These are phyloP conservation scores for Eupeodes luniger DNA, from an alignment of 2,888 invertebrate species.

Conservation along the genomic window DNA sequence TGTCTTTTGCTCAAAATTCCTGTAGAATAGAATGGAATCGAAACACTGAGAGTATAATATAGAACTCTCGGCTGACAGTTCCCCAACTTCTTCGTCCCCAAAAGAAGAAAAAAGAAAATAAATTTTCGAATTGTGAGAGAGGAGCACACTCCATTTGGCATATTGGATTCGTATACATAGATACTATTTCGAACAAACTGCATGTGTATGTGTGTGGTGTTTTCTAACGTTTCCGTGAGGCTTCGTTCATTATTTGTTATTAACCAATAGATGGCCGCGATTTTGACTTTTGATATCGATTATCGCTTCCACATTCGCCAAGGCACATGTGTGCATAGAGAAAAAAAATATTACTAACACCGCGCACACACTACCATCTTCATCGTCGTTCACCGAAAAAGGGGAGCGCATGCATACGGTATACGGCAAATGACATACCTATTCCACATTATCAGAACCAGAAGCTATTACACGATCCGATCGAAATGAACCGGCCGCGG, in stretches of 20 bases:
- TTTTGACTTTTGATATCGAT: conserved; percentile 76
- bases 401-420: conserved; percentile 22
- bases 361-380: conserved; percentile 52
- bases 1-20: conserved; percentile 3
- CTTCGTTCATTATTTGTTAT: conserved; percentile 66
- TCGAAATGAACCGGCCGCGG: conserved; percentile 40
- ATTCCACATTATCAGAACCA: conserved; percentile 43
- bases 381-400: conserved; percentile 12
- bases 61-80: background rate
- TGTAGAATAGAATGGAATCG: conserved; percentile 43
- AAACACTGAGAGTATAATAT: conserved; percentile 48
- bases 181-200: background rate
- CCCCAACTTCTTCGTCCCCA: background rate
- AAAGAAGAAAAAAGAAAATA: conserved; percentile 29
- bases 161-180: conserved; percentile 25
- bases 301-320: conserved; percentile 74
- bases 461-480: conserved; percentile 50
- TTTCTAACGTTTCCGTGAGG: conserved; percentile 45
- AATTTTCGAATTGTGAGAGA: conserved; percentile 44
- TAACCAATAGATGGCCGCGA: conserved; percentile 76
- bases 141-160: conserved; percentile 25
- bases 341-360: conserved; percentile 47
- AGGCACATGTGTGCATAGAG: conserved; percentile 40
- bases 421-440: background rate
- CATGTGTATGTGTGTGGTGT: conserved; percentile 25